Evolutionary conservation across 2,888 invertebrate species (phyloP).

Genomic region (Brassicogethes aeneus): DNA sequence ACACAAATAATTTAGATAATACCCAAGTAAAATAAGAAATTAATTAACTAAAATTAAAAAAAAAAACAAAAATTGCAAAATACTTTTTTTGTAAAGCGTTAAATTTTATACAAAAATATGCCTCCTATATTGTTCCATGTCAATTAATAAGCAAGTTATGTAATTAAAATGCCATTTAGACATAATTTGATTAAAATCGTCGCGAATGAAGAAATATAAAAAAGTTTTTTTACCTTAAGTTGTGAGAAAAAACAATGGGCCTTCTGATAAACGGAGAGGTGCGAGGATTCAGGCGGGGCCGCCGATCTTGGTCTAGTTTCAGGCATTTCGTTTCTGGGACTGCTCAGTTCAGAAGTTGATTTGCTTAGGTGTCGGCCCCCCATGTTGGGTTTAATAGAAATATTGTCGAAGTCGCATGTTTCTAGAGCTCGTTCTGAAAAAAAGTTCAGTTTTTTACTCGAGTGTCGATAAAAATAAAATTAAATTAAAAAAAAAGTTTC

Average conservation of each 20-base stretch:
- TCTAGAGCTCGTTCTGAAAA: conserved; percentile 38
- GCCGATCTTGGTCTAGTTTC: conserved; percentile 44
- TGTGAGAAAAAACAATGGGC: conserved; percentile 78
- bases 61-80: no score
- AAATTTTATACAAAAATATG: no score
- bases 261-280: conserved; percentile 66
- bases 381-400: conserved; percentile 27
- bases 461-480: not conserved
- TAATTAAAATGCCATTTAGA: no score
- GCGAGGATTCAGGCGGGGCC: conserved; percentile 48
- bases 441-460: conserved; percentile 8
- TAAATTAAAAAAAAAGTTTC: conserved; percentile 6
- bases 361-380: conserved; percentile 65
- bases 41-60: no score
- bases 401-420: conserved; percentile 34
- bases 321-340: conserved; percentile 46
- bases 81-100: no score
- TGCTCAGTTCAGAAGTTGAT: conserved; percentile 72
- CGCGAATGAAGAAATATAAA: no score
- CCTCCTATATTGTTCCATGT: no score
- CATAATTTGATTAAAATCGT: no score
- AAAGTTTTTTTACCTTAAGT: conserved; percentile 49
- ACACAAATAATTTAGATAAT: no score
- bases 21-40: no score
- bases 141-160: no score